phyloP scores from a whole-genome alignment of 2,888 invertebrate genomes.

The Diabrotica balteata region DNA sequence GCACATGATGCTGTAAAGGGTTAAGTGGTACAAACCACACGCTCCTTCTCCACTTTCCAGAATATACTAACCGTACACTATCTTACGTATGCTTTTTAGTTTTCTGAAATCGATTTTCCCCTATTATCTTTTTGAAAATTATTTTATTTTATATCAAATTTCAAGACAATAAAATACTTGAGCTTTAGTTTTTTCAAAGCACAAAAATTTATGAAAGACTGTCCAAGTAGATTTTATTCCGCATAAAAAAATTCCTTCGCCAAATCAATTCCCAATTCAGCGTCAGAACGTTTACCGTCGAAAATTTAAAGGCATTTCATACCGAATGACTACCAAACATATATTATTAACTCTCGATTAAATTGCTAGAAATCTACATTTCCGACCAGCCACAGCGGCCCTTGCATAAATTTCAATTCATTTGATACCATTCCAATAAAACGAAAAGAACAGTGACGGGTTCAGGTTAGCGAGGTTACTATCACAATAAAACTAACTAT shows the following conservation, averaged over 20 bases:
- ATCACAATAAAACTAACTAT: too few species aligned
- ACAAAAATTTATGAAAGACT: too few species aligned
- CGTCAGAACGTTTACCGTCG: conserved; percentile 6
- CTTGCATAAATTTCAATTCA: conserved; percentile 49
- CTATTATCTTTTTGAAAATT: too few species aligned
- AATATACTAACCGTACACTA: too few species aligned
- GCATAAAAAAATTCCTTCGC: background rate
- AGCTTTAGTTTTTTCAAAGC: too few species aligned
- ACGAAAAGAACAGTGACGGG: conserved; percentile 10
- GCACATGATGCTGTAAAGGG: too few species aligned
- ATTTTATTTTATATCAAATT: too few species aligned
- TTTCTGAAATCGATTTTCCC: too few species aligned
- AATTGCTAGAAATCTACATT: conserved; percentile 35
- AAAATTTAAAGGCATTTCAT: conserved; percentile 24
- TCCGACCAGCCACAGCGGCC: conserved; percentile 31
- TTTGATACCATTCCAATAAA: conserved; percentile 42
- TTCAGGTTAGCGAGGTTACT: background rate
- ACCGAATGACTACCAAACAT: conserved; percentile 22
- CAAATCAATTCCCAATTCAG: conserved; percentile 8
- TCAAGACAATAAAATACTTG: too few species aligned
- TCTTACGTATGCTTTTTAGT: too few species aligned
- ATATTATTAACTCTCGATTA: conserved; percentile 31
- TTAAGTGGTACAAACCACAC: too few species aligned
- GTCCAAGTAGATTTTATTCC: background rate
- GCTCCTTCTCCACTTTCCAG: too few species aligned